Conservation (phyloP, 2,888 invertebrate genomes). For the Coelinius sp. region DNA sequence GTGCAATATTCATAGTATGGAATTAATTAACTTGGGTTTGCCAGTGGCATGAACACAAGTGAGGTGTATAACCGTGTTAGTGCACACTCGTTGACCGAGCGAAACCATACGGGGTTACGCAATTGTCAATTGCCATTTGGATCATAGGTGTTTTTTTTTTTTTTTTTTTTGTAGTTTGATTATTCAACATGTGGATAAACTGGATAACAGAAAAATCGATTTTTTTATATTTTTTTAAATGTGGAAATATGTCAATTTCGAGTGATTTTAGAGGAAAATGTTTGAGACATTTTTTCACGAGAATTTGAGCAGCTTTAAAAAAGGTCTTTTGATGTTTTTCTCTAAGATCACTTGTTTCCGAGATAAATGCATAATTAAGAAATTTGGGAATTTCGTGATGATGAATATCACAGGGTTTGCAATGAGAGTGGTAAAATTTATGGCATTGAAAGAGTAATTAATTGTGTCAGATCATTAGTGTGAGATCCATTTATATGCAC, state of each 20-base stretch:
- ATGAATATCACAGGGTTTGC: too few relatives aligned
- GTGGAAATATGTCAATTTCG: too few relatives aligned
- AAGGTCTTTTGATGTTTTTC: too few relatives aligned
- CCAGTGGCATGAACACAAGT: not conserved
- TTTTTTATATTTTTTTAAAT: not conserved
- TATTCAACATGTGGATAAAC: not conserved
- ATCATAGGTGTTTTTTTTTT: not conserved
- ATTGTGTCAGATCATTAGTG: not conserved
- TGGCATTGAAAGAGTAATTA: not conserved
- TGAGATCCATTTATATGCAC: not conserved
- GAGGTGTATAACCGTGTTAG: slow-evolving; percentile 12
- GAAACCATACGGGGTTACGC: slow-evolving; percentile 14
- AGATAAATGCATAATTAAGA: too few relatives aligned
- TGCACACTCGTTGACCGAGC: not conserved
- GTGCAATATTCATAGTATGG: slow-evolving; percentile 7
- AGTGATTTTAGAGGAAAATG: too few relatives aligned
- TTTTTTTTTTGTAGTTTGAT: not conserved
- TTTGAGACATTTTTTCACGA: too few relatives aligned
- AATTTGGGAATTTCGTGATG: too few relatives aligned
- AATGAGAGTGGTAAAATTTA: too few relatives aligned
- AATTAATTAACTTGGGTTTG: slow-evolving; percentile 12
- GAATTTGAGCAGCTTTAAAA: too few relatives aligned
- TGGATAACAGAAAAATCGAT: not conserved
- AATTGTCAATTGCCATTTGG: slow-evolving; percentile 5
- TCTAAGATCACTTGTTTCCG: too few relatives aligned